Evolutionary conservation across 2,888 invertebrate species (phyloP), one percentile per base, ranked within the genome.

Genomic region (Amphipoea lucens): DNA sequence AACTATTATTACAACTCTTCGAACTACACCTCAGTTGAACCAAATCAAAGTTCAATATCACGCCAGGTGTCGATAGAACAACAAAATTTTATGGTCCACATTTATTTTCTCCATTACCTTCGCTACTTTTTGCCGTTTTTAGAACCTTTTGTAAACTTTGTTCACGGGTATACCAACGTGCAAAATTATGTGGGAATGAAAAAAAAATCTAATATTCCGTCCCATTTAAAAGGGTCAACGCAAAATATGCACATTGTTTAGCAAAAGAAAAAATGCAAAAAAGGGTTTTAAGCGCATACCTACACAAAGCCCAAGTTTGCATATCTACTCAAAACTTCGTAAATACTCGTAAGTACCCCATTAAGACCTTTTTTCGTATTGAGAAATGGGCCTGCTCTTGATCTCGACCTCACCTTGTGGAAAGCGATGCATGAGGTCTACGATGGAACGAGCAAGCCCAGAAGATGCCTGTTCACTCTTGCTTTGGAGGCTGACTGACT

Each of bases 221-320:
- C 82, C 89, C 87, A 88, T 91, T 89, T 92, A 90, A 92, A 93
- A 93, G 91, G 93, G 94, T 92, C 91, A 40, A 89, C 90, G 88
- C 87, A 89, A 93, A 94, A 94, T 93, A 93, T 93, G 92, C 92
- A 92, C 92, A 92, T 92, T 92, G 91, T 93, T 93, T 91, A 87
- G 87, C 78, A 89, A 85, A 86, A 76, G 78, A 88, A 89, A 87
- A 86, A 79, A 76, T 69, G 67, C 48, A 69, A 82, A 83, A 81
- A 87, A 79, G 73, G 81, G 70, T 66, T 81, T 79, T 72, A 63
- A 20, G 45, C 17, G 36, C 60, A 45, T 76, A 84, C 69, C 14
- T 60, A 42, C 40, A 36, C 54, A 57, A 63, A 17, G 45, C 3
- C 54, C n/a, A 75, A 45, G 51, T 80, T 66, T 82, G 42, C n/a